A percentile compares a stretch with the other conserved stretches of the same genome.
phyloP scores from a whole-genome alignment of 2,113 vertebrate genomes.

The Elgaria multicarinata region DNA sequence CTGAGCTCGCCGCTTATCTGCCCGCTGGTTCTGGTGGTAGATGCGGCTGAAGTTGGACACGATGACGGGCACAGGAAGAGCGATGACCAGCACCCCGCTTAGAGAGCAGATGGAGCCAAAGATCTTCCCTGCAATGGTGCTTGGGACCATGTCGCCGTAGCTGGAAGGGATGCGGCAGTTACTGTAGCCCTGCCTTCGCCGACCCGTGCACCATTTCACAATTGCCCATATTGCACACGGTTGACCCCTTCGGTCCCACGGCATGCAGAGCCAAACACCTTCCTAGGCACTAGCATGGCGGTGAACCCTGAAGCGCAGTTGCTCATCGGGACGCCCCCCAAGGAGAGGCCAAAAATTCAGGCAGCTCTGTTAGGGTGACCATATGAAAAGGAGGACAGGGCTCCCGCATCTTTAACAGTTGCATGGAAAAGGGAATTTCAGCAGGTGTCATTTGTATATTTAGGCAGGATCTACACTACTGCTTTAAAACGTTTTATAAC shows the following conservation, averaged over 20 bases:
- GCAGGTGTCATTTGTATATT: too few relatives aligned
- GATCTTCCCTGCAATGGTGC: constrained; percentile 87
- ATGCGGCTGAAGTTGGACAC: constrained; percentile 81
- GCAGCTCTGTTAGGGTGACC: too few relatives aligned
- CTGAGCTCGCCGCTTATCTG: constrained; percentile 79
- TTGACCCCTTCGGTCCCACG: neutral
- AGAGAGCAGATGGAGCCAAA: constrained; percentile 93
- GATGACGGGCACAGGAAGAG: constrained; percentile 87
- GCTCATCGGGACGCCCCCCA: too few relatives aligned
- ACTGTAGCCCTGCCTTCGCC: neutral
- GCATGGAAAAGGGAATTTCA: too few relatives aligned
- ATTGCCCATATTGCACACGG: too few relatives aligned
- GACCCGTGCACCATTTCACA: neutral
- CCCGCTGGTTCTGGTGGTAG: constrained; percentile 95
- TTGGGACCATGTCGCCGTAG: constrained; percentile 79
- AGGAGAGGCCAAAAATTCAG: too few relatives aligned
- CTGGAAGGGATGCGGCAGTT: constrained; percentile 39
- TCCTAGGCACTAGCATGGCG: too few relatives aligned
- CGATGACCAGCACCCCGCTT: constrained; percentile 92
- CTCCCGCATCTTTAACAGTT: too few relatives aligned
- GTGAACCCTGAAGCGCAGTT: neutral
- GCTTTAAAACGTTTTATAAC: too few relatives aligned
- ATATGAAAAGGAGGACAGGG: too few relatives aligned
- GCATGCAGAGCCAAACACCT: neutral
- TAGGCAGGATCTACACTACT: too few relatives aligned